Evolutionary conservation across 2,113 vertebrate species (phyloP).

Genomic region (Clarias magur): DNA sequence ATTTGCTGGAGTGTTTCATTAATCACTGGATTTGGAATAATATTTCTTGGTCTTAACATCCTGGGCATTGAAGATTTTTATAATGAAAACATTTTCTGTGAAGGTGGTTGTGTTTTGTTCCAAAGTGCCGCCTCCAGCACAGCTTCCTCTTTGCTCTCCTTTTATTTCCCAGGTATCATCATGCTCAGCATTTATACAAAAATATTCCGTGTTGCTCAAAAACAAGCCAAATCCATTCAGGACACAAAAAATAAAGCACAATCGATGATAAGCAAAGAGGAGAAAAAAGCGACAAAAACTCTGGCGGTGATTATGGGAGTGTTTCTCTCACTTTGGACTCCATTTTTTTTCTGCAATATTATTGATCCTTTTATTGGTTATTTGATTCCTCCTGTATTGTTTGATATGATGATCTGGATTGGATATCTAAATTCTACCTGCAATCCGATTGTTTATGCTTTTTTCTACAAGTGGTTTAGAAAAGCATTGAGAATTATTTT

Average conservation of each 20-base stretch:
- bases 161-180: slow-evolving; percentile 77
- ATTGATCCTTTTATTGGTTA: slow-evolving; percentile 75
- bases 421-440: slow-evolving; percentile 83
- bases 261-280: slow-evolving; percentile 56
- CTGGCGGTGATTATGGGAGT: slow-evolving; percentile 77
- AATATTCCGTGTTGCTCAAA: slow-evolving; percentile 77
- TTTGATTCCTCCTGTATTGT: slow-evolving; percentile 63
- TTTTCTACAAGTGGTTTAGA: slow-evolving; percentile 82
- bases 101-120: slow-evolving; percentile 73
- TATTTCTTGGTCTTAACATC: slow-evolving; percentile 79
- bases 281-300: slow-evolving; percentile 78
- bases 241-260: slow-evolving; percentile 50
- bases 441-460: slow-evolving; percentile 82
- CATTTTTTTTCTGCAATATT: slow-evolving; percentile 77
- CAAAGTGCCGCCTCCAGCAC: slow-evolving; percentile 72
- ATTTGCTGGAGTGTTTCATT: slow-evolving; percentile 76
- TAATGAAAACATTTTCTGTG: slow-evolving; percentile 60
- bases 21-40: slow-evolving; percentile 77
- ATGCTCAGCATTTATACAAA: slow-evolving; percentile 77
- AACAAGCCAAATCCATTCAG: slow-evolving; percentile 75
- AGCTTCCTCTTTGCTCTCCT: slow-evolving; percentile 72
- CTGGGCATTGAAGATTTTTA: slow-evolving; percentile 71
- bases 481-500: slow-evolving; percentile 76
- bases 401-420: slow-evolving; percentile 77
- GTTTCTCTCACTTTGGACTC: slow-evolving; percentile 80